These are phyloP conservation scores for Hyperopisus bebe DNA, from an alignment of 2,113 vertebrate genomes.

Conservation along the genomic window DNA sequence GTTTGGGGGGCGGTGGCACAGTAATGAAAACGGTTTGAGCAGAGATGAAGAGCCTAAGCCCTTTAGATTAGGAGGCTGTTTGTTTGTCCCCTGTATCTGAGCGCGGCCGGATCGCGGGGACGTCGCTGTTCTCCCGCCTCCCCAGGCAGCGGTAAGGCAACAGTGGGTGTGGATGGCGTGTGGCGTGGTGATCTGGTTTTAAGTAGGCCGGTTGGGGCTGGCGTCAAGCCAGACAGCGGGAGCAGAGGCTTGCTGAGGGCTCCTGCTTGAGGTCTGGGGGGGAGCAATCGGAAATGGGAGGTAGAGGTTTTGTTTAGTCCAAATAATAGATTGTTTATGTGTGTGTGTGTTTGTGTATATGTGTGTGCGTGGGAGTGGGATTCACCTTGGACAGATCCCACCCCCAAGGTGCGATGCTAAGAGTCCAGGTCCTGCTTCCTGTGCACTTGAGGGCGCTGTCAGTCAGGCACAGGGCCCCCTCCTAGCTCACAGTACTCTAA, in stretches of 20 bases:
- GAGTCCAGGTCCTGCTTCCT: background rate
- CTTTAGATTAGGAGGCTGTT: background rate
- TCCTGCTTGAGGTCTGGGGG: background rate
- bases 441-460: background rate
- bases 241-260: background rate
- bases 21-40: background rate
- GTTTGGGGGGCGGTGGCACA: background rate
- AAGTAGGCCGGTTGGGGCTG: background rate
- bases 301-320: background rate
- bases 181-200: background rate
- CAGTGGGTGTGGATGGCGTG: background rate
- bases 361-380: background rate
- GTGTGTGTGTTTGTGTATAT: background rate
- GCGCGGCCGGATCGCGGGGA: background rate
- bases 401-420: background rate
- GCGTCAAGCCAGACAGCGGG: background rate
- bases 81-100: background rate
- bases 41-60: background rate
- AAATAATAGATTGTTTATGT: background rate
- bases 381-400: background rate
- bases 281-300: background rate
- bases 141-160: background rate
- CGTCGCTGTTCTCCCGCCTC: background rate
- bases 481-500: background rate
- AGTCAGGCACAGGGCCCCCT: background rate